phyloP scores from a whole-genome alignment of 2,113 vertebrate genomes.

The Tupaia tana region DNA sequence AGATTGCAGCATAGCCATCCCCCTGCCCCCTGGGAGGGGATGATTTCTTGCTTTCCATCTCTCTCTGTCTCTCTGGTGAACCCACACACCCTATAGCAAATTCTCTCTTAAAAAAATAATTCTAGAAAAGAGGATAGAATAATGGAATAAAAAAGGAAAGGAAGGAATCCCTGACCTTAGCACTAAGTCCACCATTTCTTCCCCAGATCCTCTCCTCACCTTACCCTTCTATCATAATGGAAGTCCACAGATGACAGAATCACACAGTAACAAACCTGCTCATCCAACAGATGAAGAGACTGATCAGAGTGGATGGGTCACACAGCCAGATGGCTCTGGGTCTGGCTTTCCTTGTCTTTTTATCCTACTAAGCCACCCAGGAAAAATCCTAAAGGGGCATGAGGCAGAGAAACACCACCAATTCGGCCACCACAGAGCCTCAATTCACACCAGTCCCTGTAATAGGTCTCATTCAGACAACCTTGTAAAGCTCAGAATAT shows the following conservation, averaged over 20 bases:
- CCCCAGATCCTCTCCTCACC: background rate
- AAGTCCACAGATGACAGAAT: background rate
- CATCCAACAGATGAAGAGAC: background rate
- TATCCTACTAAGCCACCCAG: background rate
- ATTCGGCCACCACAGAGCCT: background rate
- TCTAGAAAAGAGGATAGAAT: background rate
- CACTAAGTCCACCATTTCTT: background rate
- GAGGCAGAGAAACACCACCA: background rate
- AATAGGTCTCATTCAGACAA: conserved; percentile 43
- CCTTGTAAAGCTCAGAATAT: conserved; percentile 48
- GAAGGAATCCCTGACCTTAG: background rate
- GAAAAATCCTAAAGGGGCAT: background rate
- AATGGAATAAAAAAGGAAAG: background rate
- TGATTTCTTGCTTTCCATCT: too few species aligned
- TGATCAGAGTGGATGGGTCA: background rate
- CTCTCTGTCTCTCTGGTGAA: too few species aligned
- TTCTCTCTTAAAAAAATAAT: background rate
- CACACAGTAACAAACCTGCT: background rate
- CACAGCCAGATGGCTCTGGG: background rate
- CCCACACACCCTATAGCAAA: too few species aligned
- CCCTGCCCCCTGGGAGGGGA: too few species aligned
- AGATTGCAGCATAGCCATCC: too few species aligned
- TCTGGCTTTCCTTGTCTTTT: background rate
- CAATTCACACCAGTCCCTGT: background rate
- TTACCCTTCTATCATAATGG: background rate